Evolutionary conservation across 2,113 vertebrate genomes (phyloP).

Genomic region (Elephantulus edwardii): DNA sequence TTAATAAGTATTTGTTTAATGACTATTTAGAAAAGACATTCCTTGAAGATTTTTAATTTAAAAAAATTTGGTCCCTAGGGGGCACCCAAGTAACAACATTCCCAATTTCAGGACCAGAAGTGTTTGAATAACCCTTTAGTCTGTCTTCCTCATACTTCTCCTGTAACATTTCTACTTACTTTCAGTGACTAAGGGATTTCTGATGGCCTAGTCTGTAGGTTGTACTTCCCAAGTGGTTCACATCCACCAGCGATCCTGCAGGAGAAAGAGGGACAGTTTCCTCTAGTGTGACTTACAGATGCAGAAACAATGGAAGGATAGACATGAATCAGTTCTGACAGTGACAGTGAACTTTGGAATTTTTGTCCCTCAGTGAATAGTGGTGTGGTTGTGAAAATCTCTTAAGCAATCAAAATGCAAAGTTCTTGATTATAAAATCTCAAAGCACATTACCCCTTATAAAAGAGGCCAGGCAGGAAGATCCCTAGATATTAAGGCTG

Average conservation of each 20-base stretch:
- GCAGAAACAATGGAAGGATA: too few relatives aligned
- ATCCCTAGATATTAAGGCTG: constrained; percentile 8
- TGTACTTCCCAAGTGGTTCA: too few relatives aligned
- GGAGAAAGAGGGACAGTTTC: too few relatives aligned
- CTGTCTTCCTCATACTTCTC: background rate
- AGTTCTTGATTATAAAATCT: constrained; percentile 34
- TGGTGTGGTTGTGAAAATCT: constrained; percentile 38
- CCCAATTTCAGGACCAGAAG: constrained; percentile 3
- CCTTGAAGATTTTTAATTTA: constrained; percentile 8
- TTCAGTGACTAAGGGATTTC: too few relatives aligned
- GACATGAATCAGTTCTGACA: too few relatives aligned
- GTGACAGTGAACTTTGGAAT: too few relatives aligned
- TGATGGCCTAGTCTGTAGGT: too few relatives aligned
- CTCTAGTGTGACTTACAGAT: too few relatives aligned
- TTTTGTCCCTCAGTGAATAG: constrained; percentile 37
- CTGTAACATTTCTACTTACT: constrained; percentile 34
- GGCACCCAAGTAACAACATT: constrained; percentile 50
- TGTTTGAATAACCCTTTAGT: background rate
- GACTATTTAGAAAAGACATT: background rate
- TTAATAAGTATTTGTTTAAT: constrained; percentile 22
- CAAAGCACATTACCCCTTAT: background rate
- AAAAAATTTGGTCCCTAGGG: constrained; percentile 51
- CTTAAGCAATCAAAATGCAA: constrained; percentile 23
- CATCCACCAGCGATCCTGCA: too few relatives aligned
- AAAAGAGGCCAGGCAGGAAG: constrained; percentile 21